A percentile compares a stretch with the other conserved stretches of the same genome.
phyloP scores from a whole-genome alignment of 2,888 invertebrate species.

The Mythimna vitellina region DNA sequence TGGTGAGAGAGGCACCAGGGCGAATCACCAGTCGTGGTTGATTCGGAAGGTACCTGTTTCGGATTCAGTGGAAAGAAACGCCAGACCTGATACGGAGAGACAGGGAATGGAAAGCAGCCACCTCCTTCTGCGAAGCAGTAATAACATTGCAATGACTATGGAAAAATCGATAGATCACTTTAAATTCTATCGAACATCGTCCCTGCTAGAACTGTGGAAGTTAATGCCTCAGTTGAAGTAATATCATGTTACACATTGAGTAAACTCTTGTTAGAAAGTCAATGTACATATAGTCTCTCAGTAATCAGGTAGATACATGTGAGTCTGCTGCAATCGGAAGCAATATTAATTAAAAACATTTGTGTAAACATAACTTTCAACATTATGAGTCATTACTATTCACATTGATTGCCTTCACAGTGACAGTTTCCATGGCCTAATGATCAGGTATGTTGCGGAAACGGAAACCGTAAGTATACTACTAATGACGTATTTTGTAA shows the following conservation, averaged over 20 bases:
- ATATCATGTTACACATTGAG: not conserved
- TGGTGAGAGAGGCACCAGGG: not conserved
- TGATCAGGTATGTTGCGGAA: conserved; percentile 45
- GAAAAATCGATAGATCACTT: no score
- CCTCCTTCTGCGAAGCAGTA: no score
- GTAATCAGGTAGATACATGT: not conserved
- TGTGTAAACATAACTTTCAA: conserved; percentile 23
- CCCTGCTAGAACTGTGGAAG: no score
- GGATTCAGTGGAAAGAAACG: not conserved
- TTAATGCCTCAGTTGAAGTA: no score
- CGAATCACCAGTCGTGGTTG: not conserved
- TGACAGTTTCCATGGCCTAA: conserved; percentile 48
- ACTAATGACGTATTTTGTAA: conserved; percentile 49
- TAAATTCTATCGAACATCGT: no score
- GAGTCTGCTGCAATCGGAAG: conserved; percentile 28
- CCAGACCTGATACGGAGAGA: no score
- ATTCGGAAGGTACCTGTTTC: not conserved
- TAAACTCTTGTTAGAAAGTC: not conserved
- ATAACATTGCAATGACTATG: no score
- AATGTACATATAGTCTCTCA: not conserved
- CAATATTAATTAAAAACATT: conserved; percentile 35
- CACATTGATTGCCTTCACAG: conserved; percentile 30
- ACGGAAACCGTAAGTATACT: conserved; percentile 48
- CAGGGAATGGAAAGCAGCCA: no score
- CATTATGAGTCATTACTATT: conserved; percentile 28